Base-by-base conservation (phyloP, 2,113 vertebrate species). In the Microtus oregoni region DNA sequence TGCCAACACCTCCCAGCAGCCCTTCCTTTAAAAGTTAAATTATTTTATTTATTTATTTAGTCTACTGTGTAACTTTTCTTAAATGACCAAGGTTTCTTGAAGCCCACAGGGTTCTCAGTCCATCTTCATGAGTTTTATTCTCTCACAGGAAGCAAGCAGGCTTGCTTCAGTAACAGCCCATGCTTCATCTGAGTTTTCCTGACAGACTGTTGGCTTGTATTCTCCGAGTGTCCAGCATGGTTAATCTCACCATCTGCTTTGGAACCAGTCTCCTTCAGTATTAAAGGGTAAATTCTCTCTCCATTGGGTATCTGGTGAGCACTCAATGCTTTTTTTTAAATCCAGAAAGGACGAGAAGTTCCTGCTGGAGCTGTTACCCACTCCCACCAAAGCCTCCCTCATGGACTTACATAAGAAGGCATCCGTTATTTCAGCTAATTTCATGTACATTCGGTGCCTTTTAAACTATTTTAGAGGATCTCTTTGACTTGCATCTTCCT, bases 201-300 rank as follows among this genome's bases (percentile, higher is more conserved):
- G 88, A 75, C 17, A 38, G 85, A 35, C 87, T 44, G 38, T 88
- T 75, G 88, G 85, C 63, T 77, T 47, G 52, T 19, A 1, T 22
- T 28, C 26, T 3, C 9, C 1, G 12, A 32, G 30, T 15, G 75
- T 30, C 90, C 83, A 24, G 87, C 30, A 8, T 20, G 35, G 65
- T 13, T 4, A 35, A 35, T 89, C 58, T 75, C 24, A 55, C 92
- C 94, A 86, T 91, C 96, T 91, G 93, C 78, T 68, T 89, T 32
- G 38, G 86, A 90, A 91, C 68, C 38, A 28, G 30, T 58, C 19
- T 77, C 50, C 10, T 76, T 47, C 35, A 4, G 30, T 1, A 2
- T 38, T 55, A 92, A 82, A 89, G 86, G 89, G 86, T 86, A 72
- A 50, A n/a, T 86, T 67, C 22, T 73, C 86, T 77, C 86, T 32